phyloP scores from a whole-genome alignment of 2,113 vertebrate species.

The Grammomys surdaster region DNA sequence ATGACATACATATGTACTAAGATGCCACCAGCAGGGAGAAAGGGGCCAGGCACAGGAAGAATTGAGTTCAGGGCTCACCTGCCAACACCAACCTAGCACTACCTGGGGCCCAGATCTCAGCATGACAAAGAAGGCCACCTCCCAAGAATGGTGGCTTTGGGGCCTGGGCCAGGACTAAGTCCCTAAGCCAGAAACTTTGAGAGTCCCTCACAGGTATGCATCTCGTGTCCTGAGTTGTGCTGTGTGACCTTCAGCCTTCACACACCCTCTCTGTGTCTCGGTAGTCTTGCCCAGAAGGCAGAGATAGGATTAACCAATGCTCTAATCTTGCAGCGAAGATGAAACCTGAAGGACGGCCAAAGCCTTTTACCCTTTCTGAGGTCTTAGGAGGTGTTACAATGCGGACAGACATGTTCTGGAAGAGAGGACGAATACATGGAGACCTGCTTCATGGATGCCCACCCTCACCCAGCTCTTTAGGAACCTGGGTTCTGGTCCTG shows the following conservation, averaged over 20 bases:
- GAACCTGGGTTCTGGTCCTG: not conserved
- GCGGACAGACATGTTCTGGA: rapidly evolving
- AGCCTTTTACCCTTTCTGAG: too few species aligned
- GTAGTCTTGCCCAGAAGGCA: not conserved
- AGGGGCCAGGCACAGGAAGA: not conserved
- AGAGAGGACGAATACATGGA: not conserved
- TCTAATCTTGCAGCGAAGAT: not conserved
- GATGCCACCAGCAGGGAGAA: not conserved
- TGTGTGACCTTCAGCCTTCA: not conserved
- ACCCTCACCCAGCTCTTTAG: too few species aligned
- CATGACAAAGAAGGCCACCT: not conserved
- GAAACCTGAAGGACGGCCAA: not conserved
- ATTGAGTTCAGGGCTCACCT: not conserved
- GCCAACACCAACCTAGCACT: too few species aligned
- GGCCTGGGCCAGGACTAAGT: too few species aligned
- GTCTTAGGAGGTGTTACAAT: not conserved
- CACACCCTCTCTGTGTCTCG: not conserved
- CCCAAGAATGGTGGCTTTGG: not conserved
- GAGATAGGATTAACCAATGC: not conserved
- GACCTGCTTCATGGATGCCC: rapidly evolving
- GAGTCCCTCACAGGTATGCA: not conserved
- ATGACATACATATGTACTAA: not conserved
- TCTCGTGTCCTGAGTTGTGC: not conserved
- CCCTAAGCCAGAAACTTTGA: not conserved
- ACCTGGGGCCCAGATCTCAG: not conserved